Evolutionary conservation across 2,113 vertebrate species (phyloP).

Genomic region (Leptosomus discolor): DNA sequence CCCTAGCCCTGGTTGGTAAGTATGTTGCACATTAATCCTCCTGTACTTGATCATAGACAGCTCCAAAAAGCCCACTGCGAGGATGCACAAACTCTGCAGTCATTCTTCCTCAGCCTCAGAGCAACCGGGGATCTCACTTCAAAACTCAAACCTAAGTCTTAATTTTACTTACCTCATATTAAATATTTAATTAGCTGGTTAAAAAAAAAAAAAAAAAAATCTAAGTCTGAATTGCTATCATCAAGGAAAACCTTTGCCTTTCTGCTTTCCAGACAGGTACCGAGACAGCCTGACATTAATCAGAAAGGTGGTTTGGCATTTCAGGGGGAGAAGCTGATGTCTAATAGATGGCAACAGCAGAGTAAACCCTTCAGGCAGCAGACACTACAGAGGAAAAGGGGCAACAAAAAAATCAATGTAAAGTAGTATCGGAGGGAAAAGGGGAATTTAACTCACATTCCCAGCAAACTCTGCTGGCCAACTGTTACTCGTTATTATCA

Average conservation of each 20-base stretch:
- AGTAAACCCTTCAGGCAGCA: neutral
- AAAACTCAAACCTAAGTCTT: neutral
- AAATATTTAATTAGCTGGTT: neutral
- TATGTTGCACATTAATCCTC: neutral
- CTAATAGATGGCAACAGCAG: neutral
- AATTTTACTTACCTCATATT: neutral
- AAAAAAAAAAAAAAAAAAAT: neutral
- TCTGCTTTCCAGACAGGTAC: neutral
- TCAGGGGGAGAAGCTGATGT: neutral
- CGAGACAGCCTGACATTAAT: neutral
- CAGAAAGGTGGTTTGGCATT: neutral
- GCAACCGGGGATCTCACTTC: neutral
- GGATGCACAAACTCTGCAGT: neutral
- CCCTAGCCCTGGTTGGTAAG: neutral
- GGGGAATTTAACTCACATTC: neutral
- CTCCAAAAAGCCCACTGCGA: neutral
- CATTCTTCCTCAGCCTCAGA: neutral
- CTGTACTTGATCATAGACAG: accelerated
- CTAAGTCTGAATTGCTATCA: neutral
- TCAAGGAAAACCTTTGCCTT: neutral
- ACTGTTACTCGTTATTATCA: neutral
- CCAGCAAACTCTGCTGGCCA: neutral
- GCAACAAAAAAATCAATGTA: neutral
- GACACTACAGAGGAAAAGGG: neutral
- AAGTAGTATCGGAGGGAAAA: neutral